These are phyloP conservation scores for Centruroides vittatus DNA, from an alignment of 1,140 invertebrate genomes.

Conservation along the genomic window DNA sequence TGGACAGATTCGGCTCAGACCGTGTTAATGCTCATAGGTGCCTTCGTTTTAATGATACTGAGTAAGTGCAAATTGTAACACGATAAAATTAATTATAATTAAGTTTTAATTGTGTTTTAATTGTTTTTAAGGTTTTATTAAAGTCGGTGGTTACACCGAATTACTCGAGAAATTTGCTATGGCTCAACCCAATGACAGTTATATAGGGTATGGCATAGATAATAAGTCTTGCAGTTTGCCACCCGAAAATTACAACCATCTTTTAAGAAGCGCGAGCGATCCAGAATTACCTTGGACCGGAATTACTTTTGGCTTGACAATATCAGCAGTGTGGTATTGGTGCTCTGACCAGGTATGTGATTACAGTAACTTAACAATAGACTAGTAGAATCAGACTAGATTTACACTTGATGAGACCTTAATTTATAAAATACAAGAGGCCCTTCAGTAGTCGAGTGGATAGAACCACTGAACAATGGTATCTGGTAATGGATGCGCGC, in stretches of 20 bases:
- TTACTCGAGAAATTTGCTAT: conserved; percentile 31
- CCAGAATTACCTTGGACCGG: conserved; percentile 34
- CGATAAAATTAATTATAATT: no score
- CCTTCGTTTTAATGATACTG: conserved; percentile 13
- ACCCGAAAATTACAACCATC: conserved; percentile 20
- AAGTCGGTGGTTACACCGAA: conserved; percentile 34
- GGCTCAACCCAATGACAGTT: conserved; percentile 15
- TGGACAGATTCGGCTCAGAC: conserved; percentile 39
- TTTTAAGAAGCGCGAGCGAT: conserved; percentile 27
- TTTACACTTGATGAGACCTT: no score
- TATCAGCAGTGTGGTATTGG: conserved; percentile 40
- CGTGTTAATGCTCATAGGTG: conserved; percentile 37
- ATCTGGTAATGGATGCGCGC: no score
- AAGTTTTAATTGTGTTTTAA: not conserved
- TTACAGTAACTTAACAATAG: not conserved
- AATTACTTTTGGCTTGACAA: conserved; percentile 35
- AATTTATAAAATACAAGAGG: no score
- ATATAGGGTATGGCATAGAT: conserved; percentile 21
- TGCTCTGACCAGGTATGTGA: conserved; percentile 36
- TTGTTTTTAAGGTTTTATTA: conserved; percentile 11
- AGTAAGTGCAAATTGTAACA: conserved; percentile 2
- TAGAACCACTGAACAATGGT: no score
- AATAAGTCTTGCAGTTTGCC: conserved; percentile 20
- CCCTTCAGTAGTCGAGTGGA: no score
- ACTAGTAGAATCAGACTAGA: no score